These are phyloP conservation scores for Danio tinwini DNA, from an alignment of 2,797 vertebrate genomes.

Conservation along the genomic window DNA sequence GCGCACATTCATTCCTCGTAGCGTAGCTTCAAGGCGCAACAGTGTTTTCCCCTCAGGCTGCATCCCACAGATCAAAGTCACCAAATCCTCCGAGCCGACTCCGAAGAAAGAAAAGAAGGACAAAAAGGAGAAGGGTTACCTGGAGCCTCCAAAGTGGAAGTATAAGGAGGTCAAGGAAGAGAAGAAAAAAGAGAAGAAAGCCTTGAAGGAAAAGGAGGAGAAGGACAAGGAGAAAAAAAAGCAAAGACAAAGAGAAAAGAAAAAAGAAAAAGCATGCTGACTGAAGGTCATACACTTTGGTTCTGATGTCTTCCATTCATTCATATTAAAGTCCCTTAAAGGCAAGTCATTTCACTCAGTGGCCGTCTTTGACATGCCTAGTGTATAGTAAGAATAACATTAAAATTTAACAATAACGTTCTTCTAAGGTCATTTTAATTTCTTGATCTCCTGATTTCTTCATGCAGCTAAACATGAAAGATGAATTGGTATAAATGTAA, in stretches of 20 bases:
- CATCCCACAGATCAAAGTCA: conserved; percentile 82
- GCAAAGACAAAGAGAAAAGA: conserved; percentile 42
- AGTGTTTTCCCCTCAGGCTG: conserved; percentile 75
- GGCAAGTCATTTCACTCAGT: too few species aligned
- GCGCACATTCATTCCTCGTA: conserved; percentile 66
- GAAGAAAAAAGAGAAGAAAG: conserved; percentile 75
- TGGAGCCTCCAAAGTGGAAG: conserved; percentile 83
- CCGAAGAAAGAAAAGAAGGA: conserved; percentile 65
- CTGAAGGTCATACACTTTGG: background rate
- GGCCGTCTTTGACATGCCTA: too few species aligned
- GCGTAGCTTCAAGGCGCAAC: conserved; percentile 68
- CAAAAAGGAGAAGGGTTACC: conserved; percentile 50
- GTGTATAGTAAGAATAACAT: too few species aligned
- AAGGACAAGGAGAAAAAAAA: conserved; percentile 54
- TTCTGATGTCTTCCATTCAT: background rate
- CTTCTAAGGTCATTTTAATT: too few species aligned
- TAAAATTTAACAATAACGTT: too few species aligned
- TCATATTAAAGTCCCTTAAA: too few species aligned
- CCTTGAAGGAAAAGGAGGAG: conserved; percentile 52
- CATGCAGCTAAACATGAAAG: too few species aligned
- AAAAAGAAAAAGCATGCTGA: conserved; percentile 19
- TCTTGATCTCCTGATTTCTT: too few species aligned
- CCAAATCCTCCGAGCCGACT: conserved; percentile 60
- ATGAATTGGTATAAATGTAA: too few species aligned
- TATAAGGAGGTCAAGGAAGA: conserved; percentile 81